Base-by-base conservation (phyloP, 92 coral and sea anemone species). In the Paragorgia papillata region DNA sequence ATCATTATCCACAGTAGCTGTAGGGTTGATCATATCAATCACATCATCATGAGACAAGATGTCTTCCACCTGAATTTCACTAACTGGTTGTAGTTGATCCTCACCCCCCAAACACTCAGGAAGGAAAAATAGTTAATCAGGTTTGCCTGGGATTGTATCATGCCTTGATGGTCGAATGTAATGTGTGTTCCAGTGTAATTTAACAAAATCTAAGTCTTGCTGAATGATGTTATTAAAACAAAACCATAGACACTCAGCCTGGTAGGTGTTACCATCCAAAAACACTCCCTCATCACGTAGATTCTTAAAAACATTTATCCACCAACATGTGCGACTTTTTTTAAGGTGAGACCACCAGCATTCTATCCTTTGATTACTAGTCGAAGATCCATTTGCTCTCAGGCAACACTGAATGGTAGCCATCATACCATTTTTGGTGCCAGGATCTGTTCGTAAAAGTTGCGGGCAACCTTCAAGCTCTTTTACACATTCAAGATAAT, bases 231-330 rank as follows among this genome's bases (percentile, higher is more conserved):
- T 43, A 25, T 66, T 43, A 25, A 60, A 76, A 33, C 59, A 62
- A 46, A 61, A 76, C 73, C 82, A 76, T 41, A 62, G 59, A 56
- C 73, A 76, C 57, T 76, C 43, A 4, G 22, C 61, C 30, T 76
- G 82, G 39, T 40, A 57, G 18, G 41, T 24, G 57, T 62, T 76
- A 22, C 48, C 66, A 43, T 53, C 68, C 7, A 53, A n/a, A 21
- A 76, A 27, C 40, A 43, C 17, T 27, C 73, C 62, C 46, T 29
- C 43, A 30, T 60, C 74, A 76, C 66, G 25, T 18, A 76, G 73
- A 60, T 76, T 61, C 68, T 62, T 76, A 41, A 62, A 76, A 59
- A 76, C 37, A 54, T 76, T 62, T 19, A 76, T 76, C 82, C 82
- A 76, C 82, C 82, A 76, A 46, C 30, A 40, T 13, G 71, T 25